Conservation (phyloP, 2,888 invertebrate genomes). For the Sinhomidia bicolor region DNA sequence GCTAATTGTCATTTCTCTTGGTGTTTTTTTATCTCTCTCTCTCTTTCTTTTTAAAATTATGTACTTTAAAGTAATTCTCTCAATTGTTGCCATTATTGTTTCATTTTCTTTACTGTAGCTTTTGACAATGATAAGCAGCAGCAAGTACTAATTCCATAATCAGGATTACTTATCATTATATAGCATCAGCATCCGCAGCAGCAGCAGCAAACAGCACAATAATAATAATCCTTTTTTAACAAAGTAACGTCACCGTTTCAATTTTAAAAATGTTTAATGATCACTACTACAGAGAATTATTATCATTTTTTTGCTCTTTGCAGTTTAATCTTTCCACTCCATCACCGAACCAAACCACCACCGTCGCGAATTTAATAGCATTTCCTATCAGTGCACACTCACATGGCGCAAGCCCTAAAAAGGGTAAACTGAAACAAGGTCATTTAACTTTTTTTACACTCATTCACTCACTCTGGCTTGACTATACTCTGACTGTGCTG, state of each 20-base stretch:
- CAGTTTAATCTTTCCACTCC: slow-evolving; percentile 5
- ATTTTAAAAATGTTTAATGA: not conserved
- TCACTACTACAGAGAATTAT: not conserved
- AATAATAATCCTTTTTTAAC: not conserved
- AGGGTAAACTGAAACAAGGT: slow-evolving; percentile 62
- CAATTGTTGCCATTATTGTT: slow-evolving; percentile 8
- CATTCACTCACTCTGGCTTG: too few relatives aligned
- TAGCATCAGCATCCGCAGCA: not conserved
- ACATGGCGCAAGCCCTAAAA: slow-evolving; percentile 43
- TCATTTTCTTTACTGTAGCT: too few relatives aligned
- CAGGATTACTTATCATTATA: not conserved
- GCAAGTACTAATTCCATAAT: not conserved
- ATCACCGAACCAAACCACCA: not conserved
- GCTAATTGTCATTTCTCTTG: slow-evolving; percentile 1
- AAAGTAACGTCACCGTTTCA: not conserved
- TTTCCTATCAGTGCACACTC: slow-evolving; percentile 47
- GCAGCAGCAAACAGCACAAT: not conserved
- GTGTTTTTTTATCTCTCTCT: too few relatives aligned
- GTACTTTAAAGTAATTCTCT: not conserved
- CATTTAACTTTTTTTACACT: slow-evolving; percentile 61
- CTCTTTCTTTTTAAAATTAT: not conserved
- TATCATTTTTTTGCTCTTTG: not conserved
- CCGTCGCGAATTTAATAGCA: not conserved
- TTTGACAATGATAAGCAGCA: not conserved
- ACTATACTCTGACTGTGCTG: too few relatives aligned